phyloP scores from a whole-genome alignment of 2,797 vertebrate species.

The Naso thynnoides region DNA sequence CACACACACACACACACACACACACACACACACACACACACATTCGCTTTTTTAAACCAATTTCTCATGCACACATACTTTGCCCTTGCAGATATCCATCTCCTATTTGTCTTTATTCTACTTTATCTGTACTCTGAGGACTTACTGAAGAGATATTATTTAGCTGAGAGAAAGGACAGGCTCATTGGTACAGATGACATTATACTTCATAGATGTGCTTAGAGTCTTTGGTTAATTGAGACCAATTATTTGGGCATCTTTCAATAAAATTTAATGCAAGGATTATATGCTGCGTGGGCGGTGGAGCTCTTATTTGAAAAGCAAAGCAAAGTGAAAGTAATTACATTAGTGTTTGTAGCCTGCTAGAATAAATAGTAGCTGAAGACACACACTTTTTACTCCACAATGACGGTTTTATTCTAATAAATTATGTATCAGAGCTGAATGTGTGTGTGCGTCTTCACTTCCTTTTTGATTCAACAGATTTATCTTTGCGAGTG shows the following conservation, averaged over 20 bases:
- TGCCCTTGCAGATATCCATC: not conserved
- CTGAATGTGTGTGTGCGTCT: not conserved
- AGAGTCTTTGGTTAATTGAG: not conserved
- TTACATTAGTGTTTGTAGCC: not conserved
- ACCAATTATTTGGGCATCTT: not conserved
- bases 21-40: not conserved
- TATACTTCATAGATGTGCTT: not conserved
- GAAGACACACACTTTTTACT: not conserved
- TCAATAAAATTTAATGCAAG: not conserved
- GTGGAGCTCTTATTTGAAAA: not conserved
- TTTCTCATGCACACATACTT: not conserved
- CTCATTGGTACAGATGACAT: not conserved
- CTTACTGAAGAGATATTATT: not conserved
- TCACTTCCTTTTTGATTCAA: constrained; percentile 20
- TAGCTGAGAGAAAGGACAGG: not conserved
- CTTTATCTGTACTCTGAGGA: constrained; percentile 11
- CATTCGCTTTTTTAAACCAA: not conserved
- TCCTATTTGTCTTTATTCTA: not conserved
- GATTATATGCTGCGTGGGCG: not conserved
- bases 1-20: not conserved
- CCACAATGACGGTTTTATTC: constrained; percentile 15
- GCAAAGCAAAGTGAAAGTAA: constrained; percentile 1
- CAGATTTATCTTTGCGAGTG: not conserved
- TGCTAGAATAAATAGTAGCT: not conserved
- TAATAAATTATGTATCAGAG: constrained; percentile 13